Percentiles rank a stretch among this genome's conserved stretches.
Conservation (phyloP, 92 coral and sea anemone genomes). For the Phenganax stokvisi region DNA sequence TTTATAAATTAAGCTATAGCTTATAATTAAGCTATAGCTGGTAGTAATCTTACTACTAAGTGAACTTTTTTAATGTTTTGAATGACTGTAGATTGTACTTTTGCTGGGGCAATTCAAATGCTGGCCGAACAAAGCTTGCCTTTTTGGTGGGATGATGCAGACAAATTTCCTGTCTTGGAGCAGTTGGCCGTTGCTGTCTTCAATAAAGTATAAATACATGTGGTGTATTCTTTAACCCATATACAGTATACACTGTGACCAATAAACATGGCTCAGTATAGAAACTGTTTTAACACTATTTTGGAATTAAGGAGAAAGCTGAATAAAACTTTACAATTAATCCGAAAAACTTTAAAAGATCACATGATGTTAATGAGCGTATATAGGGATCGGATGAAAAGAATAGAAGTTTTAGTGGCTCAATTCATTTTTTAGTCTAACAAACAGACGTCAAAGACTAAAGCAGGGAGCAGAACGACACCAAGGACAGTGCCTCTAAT, state of each 20-base stretch:
- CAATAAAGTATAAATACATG: background rate
- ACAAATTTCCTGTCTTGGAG: conserved; percentile 20
- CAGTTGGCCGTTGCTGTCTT: background rate
- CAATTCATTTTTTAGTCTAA: background rate
- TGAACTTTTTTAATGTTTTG: background rate
- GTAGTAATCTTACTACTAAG: background rate
- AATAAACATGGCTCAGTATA: background rate
- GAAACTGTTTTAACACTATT: background rate
- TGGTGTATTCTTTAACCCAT: background rate
- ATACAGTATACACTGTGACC: background rate
- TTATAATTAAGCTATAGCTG: too few species aligned
- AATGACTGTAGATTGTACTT: conserved; percentile 34
- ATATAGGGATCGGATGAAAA: too few species aligned
- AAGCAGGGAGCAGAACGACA: background rate
- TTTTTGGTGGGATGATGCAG: conserved; percentile 42
- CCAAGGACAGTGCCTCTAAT: background rate
- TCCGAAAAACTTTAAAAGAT: too few species aligned
- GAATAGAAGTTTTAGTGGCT: background rate
- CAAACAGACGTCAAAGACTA: background rate
- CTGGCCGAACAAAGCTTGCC: conserved; percentile 28
- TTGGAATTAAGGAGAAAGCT: too few species aligned
- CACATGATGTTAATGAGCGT: too few species aligned
- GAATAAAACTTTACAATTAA: too few species aligned
- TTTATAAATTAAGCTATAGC: too few species aligned
- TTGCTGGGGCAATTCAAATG: conserved; percentile 15